These are phyloP conservation scores for Eugnorisma glareosa DNA, from an alignment of 2,888 invertebrate species.

Conservation along the genomic window DNA sequence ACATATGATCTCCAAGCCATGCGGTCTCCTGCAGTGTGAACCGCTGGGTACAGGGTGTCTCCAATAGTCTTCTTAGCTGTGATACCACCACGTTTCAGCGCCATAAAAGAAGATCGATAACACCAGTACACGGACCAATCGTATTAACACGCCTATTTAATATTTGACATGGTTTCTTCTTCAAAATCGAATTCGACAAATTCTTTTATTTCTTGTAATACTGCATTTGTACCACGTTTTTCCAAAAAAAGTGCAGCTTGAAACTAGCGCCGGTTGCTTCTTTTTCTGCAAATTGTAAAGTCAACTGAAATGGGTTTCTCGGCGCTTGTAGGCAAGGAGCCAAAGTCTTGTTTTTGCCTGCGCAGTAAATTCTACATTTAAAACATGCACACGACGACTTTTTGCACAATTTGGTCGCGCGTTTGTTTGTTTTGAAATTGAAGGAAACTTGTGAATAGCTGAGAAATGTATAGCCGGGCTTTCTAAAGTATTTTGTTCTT, in stretches of 20 bases:
- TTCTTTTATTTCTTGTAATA: neutral
- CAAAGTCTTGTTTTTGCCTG: conserved; percentile 53
- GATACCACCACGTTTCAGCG: neutral
- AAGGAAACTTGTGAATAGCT: conserved; percentile 17
- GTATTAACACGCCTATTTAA: neutral
- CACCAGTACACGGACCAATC: neutral
- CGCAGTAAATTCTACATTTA: conserved; percentile 58
- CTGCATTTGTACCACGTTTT: conserved; percentile 28
- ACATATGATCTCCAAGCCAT: neutral
- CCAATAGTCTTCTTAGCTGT: neutral
- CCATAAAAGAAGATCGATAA: neutral
- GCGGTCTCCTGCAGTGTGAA: neutral
- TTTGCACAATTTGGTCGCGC: conserved; percentile 22
- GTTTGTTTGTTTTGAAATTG: conserved; percentile 41
- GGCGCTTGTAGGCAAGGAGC: conserved; percentile 56
- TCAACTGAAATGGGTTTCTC: conserved; percentile 51
- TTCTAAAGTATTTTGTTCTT: neutral
- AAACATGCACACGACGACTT: conserved; percentile 45
- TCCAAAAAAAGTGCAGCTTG: conserved; percentile 5
- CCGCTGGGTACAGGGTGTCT: neutral
- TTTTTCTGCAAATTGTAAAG: conserved; percentile 55
- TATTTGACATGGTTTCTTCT: neutral
- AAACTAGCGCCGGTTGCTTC: conserved; percentile 24
- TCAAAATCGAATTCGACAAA: conserved; percentile 3
- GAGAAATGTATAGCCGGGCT: neutral